A percentile compares a stretch with the other conserved stretches of the same genome.
Evolutionary conservation across 1,140 invertebrate genomes (phyloP).

Genomic region (Drosophila arizonae): DNA sequence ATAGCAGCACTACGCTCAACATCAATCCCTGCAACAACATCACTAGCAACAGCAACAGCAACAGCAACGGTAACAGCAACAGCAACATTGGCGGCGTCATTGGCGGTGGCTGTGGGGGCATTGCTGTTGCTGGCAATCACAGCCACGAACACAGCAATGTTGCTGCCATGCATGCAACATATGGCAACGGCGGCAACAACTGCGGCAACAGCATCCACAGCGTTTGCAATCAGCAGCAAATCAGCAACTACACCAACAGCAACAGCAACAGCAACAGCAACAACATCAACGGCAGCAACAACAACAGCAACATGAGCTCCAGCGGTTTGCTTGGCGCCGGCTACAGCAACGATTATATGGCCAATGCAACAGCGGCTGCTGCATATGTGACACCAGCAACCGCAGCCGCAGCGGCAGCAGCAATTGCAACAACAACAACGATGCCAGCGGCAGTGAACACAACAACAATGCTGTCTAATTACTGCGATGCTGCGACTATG

Average conservation of each 20-base stretch:
- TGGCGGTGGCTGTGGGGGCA: conserved; percentile 44
- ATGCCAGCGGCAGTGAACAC: conserved; percentile 58
- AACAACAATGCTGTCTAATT: conserved; percentile 81
- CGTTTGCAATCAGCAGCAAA: conserved; percentile 78
- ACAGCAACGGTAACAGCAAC: conserved; percentile 21
- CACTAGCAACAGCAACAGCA: conserved; percentile 38
- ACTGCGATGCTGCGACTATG: conserved; percentile 81
- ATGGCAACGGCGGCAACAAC: conserved; percentile 51
- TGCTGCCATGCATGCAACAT: conserved; percentile 70
- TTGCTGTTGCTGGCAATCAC: conserved; percentile 50
- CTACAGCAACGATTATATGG: conserved; percentile 55
- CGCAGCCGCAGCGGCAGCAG: conserved; percentile 27
- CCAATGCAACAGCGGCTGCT: conserved; percentile 41
- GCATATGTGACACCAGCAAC: conserved; percentile 56
- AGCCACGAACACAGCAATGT: conserved; percentile 54
- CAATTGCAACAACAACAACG: conserved; percentile 43
- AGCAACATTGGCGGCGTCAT: conserved; percentile 29
- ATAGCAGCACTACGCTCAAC: conserved; percentile 64
- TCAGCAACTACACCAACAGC: conserved; percentile 70
- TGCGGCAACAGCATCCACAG: conserved; percentile 48
- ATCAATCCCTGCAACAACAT: conserved; percentile 62
- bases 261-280: conserved; percentile 72
- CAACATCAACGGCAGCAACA: conserved; percentile 50
- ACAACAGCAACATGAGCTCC: conserved; percentile 57
- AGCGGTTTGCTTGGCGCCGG: conserved; percentile 56